Conservation (phyloP, 1,140 invertebrate species). For the Paraescarpia echinospica region DNA sequence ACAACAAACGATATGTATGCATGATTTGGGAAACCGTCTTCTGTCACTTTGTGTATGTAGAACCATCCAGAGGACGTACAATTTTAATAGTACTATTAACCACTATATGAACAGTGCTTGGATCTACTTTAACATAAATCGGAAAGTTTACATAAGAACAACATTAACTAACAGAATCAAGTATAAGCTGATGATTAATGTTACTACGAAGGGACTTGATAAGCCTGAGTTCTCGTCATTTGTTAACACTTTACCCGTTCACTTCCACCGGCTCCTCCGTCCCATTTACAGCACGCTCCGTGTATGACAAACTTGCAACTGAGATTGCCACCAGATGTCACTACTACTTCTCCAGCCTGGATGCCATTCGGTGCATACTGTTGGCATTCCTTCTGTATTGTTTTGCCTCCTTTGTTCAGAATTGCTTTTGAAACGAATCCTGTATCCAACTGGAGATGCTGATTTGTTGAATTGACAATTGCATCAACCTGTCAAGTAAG, state of each 20-base stretch:
- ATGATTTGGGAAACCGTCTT: too few species aligned
- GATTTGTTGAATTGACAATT: not conserved
- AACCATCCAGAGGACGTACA: too few species aligned
- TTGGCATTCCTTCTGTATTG: constrained; percentile 2
- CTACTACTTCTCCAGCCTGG: constrained; percentile 6
- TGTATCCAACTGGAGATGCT: not conserved
- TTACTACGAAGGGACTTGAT: too few species aligned
- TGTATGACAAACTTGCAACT: constrained; percentile 20
- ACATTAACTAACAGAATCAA: too few species aligned
- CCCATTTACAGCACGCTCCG: constrained; percentile 9
- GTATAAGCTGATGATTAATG: too few species aligned
- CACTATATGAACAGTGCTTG: too few species aligned
- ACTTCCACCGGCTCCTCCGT: not conserved
- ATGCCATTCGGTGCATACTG: not conserved
- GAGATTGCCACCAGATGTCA: constrained; percentile 13
- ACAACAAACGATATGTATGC: too few species aligned
- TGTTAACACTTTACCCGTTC: not conserved
- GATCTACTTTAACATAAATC: too few species aligned
- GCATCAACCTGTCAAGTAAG: constrained; percentile 10
- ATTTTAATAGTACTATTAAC: too few species aligned
- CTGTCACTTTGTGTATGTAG: too few species aligned
- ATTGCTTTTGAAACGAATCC: not conserved
- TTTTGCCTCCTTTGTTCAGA: constrained; percentile 1
- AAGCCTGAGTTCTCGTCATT: not conserved
- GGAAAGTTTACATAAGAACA: too few species aligned